These are phyloP conservation scores for Pachycephala philippinensis DNA, from an alignment of 2,113 vertebrate genomes.

Conservation along the genomic window DNA sequence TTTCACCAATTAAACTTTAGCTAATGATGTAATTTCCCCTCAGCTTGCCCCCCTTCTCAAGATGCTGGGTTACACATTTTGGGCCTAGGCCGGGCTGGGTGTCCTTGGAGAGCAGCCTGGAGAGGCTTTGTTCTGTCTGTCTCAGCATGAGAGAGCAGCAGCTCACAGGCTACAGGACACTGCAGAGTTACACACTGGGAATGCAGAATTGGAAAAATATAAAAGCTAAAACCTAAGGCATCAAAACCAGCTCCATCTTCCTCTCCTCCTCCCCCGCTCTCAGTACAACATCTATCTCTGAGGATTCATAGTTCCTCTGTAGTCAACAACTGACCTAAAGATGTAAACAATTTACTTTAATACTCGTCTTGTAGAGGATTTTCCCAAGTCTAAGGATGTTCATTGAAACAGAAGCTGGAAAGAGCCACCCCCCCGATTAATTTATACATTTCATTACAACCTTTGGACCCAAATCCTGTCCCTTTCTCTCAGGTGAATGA, in stretches of 20 bases:
- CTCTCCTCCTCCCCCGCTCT: background rate
- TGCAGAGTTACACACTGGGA: no score
- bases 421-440: background rate
- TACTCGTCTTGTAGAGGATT: background rate
- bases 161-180: no score
- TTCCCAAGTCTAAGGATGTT: background rate
- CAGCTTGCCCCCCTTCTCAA: no score
- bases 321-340: background rate
- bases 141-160: no score
- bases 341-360: background rate
- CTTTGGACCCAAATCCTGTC: background rate
- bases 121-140: no score
- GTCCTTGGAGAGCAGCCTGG: no score
- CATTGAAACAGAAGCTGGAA: background rate
- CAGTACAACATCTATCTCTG: background rate
- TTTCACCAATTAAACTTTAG: no score
- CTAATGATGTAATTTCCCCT: no score
- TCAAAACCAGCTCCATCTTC: background rate
- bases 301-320: background rate
- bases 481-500: background rate
- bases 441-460: background rate
- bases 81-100: no score
- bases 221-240: no score
- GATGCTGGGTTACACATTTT: no score
- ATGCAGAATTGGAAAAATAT: no score